Evolutionary conservation across 2,113 vertebrate species (phyloP).

Genomic region (Acrocephalus kingi): DNA sequence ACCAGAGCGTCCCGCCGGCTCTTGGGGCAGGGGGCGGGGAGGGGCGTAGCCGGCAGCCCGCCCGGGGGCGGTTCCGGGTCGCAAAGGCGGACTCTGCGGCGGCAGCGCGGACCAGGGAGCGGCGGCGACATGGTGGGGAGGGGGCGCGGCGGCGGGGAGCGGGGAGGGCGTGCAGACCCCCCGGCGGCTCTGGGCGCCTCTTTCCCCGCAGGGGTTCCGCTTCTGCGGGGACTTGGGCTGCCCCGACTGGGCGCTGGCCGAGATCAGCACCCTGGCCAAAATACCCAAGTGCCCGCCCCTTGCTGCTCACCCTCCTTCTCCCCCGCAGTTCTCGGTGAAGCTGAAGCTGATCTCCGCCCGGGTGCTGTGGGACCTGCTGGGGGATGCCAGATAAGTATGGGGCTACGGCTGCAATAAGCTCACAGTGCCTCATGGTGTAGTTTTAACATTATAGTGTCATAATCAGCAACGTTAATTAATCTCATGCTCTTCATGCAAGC

Average conservation of each 20-base stretch:
- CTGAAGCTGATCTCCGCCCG: conserved; percentile 90
- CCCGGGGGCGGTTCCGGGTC: background rate
- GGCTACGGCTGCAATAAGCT: too few relatives aligned
- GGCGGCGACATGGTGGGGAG: too few relatives aligned
- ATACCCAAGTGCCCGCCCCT: background rate
- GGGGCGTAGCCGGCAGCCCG: background rate
- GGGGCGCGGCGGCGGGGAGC: background rate
- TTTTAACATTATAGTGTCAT: rapidly evolving
- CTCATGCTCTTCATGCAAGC: background rate
- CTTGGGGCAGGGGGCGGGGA: background rate
- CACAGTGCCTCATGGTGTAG: too few relatives aligned
- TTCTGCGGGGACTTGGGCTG: conserved; percentile 40
- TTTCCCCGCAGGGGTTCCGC: background rate
- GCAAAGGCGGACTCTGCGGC: too few relatives aligned
- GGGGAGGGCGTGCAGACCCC: background rate
- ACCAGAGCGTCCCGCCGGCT: background rate
- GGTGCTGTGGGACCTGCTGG: conserved; percentile 88
- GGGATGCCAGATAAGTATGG: conserved; percentile 82
- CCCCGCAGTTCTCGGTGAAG: conserved; percentile 87
- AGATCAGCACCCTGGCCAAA: conserved; percentile 27
- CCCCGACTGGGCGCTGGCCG: conserved; percentile 35
- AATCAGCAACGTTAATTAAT: background rate
- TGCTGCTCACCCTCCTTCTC: background rate
- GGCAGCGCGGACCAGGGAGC: too few relatives aligned
- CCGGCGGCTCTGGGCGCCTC: background rate